Evolutionary conservation across 2,888 invertebrate genomes (phyloP).

Genomic region (Antheraea assamensis): DNA sequence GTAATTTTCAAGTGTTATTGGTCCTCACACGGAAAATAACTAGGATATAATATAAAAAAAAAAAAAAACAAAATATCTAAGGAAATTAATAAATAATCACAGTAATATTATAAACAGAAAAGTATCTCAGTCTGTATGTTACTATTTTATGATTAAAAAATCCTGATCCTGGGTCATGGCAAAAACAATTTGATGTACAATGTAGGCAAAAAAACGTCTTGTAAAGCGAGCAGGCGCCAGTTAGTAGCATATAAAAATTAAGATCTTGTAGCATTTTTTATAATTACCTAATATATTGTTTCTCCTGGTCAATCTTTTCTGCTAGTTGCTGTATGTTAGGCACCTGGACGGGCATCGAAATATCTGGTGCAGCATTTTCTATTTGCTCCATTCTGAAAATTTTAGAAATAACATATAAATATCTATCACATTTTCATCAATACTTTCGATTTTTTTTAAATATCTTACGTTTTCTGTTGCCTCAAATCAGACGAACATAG

Average conservation of each 20-base stretch:
- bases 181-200: too few species aligned
- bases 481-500: slow-evolving; percentile 68
- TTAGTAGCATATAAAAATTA: too few species aligned
- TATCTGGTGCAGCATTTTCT: slow-evolving; percentile 49
- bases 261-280: not conserved
- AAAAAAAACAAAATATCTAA: too few species aligned
- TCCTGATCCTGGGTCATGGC: too few species aligned
- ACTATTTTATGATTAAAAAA: too few species aligned
- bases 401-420: not conserved
- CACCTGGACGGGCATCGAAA: slow-evolving; percentile 44
- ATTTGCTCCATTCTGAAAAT: slow-evolving; percentile 64
- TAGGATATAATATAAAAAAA: too few species aligned
- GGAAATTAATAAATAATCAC: too few species aligned
- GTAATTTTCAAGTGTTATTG: not conserved
- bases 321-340: slow-evolving; percentile 36
- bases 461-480: slow-evolving; percentile 66
- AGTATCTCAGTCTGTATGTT: too few species aligned
- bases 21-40: not conserved
- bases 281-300: slow-evolving; percentile 48
- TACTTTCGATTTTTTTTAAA: slow-evolving; percentile 19
- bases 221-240: too few species aligned
- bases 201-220: too few species aligned
- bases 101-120: too few species aligned
- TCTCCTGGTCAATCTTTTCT: slow-evolving; percentile 48
- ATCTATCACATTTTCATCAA: not conserved